phyloP scores from a whole-genome alignment of 2,113 vertebrate genomes.

The Urocynchramus pylzowi region DNA sequence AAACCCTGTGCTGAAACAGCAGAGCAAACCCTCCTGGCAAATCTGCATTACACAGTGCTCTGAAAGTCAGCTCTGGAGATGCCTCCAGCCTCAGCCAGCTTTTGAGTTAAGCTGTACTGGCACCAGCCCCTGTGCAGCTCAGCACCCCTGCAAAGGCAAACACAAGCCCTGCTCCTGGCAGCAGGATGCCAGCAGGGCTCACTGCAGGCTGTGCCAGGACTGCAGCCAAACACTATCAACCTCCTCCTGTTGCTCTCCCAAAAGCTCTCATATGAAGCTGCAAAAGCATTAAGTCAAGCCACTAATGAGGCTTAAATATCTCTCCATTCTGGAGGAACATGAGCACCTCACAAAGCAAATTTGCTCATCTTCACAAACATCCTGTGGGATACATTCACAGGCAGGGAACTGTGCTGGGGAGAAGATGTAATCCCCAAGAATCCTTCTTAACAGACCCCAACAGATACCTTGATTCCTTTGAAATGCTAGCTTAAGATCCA shows the following conservation, averaged over 20 bases:
- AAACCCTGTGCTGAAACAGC: not conserved
- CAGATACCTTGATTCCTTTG: not conserved
- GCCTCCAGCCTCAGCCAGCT: not conserved
- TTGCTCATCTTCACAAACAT: not conserved
- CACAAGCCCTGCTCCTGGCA: not conserved
- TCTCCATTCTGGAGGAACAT: not conserved
- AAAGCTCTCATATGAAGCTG: not conserved
- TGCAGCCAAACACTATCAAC: not conserved
- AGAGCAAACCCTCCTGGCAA: rapidly evolving
- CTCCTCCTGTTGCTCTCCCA: not conserved
- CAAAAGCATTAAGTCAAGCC: not conserved
- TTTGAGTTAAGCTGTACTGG: not conserved
- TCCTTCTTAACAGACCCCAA: not conserved
- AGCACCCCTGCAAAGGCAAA: not conserved
- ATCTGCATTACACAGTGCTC: not conserved
- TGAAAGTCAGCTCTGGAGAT: not conserved
- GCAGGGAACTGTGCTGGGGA: not conserved
- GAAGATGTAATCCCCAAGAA: not conserved
- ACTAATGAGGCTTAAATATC: not conserved
- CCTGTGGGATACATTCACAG: rapidly evolving
- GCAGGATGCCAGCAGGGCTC: not conserved
- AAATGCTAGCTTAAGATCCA: not conserved
- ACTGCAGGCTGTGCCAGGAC: not conserved
- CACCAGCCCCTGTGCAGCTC: not conserved
- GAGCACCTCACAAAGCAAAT: not conserved